Base-by-base conservation (phyloP, 2,888 invertebrate species). In the Spisula solida region DNA sequence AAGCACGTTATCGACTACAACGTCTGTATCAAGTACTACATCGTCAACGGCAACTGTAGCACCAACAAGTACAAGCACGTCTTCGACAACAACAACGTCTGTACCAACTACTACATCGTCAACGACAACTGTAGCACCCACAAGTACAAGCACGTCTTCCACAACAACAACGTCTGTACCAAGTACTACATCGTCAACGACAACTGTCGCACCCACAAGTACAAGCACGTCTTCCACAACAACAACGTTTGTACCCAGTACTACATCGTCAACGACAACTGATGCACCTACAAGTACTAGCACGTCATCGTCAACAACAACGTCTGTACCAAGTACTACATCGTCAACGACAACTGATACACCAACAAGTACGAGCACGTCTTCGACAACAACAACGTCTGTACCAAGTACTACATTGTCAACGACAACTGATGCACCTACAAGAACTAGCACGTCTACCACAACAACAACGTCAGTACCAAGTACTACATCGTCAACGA, bases 81-180 rank as follows among this genome's bases (percentile, higher is more conserved):
- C 41, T 31, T 20, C 41, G 41, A 14, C 5, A 25, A 48, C 47
- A 34, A 34, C 83, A 10, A 83, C 85, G 16, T 55, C 80, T 6
- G 6, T 48, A 0, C 18, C 81, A 29, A 80, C 60, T 0, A 48
- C 81, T 20, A 4, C 47, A 2, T 20, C 79, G 20, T 20, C 81
- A 14, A 48, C 86, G 29, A 80, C 86, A 48, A 20, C 70, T 75
- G 25, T 29, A 29, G 25, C 84, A 81, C 16, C 31, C 0, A 31
- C 80, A 25, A 31, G 34, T 31, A 75, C 75, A 25, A 75, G 25
- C 10, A 25, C 29, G 20, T 20, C 75, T 29, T 18, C 75, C 8
- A 8, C 66, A 34, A 75, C 75, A 31, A 75, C 75, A 25, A 34
- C 34, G 4, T 18, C 75, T 4, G 31, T 34, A 4, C 29, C 75